phyloP scores from a whole-genome alignment of 2,888 invertebrate genomes.

The Laspeyria flexula region DNA sequence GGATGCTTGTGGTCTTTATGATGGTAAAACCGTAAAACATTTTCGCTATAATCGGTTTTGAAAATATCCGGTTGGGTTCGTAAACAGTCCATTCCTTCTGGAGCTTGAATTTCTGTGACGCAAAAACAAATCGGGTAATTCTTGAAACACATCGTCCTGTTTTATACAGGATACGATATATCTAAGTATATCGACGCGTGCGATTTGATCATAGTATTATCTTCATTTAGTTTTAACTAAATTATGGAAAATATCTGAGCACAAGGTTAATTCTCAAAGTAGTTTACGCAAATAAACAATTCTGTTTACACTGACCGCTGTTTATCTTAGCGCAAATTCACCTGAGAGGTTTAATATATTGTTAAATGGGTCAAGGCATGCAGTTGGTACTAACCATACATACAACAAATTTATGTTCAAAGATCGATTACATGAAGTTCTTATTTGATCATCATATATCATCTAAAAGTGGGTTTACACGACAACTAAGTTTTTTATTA shows the following conservation, averaged over 20 bases:
- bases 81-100: neutral
- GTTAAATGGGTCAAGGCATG: slow-evolving; percentile 1
- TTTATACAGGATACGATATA: neutral
- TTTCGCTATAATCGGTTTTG: neutral
- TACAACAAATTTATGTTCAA: too few species aligned
- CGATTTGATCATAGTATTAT: too few species aligned
- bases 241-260: neutral
- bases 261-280: slow-evolving; percentile 17
- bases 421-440: too few species aligned
- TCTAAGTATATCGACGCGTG: too few species aligned
- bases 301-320: slow-evolving; percentile 17
- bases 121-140: neutral
- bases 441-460: too few species aligned
- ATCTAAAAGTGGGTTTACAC: too few species aligned
- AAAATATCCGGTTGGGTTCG: neutral
- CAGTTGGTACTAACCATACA: too few species aligned
- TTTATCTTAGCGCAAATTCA: slow-evolving; percentile 7
- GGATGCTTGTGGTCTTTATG: too few species aligned
- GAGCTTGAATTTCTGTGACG: neutral
- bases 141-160: neutral
- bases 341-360: slow-evolving; percentile 12
- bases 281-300: slow-evolving; percentile 18
- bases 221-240: too few species aligned
- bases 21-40: neutral
- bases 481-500: too few species aligned